Evolutionary conservation across 2,113 vertebrate genomes (phyloP).

Genomic region (Salminus brasiliensis): DNA sequence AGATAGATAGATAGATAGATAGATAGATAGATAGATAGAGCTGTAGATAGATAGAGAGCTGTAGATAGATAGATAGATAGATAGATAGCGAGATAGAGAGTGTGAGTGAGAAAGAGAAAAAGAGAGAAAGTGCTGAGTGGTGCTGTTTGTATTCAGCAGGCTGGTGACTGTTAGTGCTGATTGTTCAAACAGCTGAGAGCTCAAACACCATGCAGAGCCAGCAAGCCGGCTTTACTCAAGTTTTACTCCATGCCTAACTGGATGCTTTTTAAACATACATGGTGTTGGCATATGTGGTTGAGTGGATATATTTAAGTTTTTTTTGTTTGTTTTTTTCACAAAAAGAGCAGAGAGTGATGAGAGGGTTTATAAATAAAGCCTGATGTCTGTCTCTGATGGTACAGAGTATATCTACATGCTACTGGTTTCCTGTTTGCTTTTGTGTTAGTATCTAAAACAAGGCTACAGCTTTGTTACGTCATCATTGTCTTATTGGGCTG

Average conservation of each 20-base stretch:
- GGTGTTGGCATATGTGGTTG: too few relatives aligned
- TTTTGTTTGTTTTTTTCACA: neutral
- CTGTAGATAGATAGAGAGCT: neutral
- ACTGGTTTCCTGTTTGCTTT: neutral
- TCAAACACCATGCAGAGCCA: too few relatives aligned
- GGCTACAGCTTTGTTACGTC: neutral
- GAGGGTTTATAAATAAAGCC: neutral
- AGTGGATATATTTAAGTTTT: too few relatives aligned
- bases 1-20: neutral
- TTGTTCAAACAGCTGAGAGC: too few relatives aligned
- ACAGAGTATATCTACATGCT: neutral
- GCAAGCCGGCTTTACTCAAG: too few relatives aligned
- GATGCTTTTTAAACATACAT: too few relatives aligned
- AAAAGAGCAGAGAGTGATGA: neutral
- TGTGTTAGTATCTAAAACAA: neutral
- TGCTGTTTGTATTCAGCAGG: too few relatives aligned
- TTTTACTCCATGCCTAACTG: too few relatives aligned
- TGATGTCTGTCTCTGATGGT: neutral
- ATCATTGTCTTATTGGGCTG: neutral
- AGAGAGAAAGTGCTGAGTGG: neutral
- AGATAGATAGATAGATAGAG: neutral
- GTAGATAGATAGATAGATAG: too few relatives aligned
- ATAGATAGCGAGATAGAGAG: neutral
- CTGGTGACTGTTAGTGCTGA: too few relatives aligned
- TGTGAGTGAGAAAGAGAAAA: too few relatives aligned